phyloP scores from a whole-genome alignment of 1,140 invertebrate species.

The Calycopis cecrops region DNA sequence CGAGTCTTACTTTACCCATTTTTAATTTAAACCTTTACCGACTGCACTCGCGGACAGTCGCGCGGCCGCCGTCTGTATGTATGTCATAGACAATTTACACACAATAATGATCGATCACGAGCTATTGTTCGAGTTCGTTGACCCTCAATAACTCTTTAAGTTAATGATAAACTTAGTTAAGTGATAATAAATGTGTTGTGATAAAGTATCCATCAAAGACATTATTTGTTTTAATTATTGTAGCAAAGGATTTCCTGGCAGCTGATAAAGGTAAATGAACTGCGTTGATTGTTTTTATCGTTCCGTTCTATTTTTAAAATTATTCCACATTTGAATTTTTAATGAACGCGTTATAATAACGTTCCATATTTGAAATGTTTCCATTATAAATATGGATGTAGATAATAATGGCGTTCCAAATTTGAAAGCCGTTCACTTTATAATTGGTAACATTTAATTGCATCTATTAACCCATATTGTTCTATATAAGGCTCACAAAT shows the following conservation, averaged over 20 bases:
- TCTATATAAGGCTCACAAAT: no score
- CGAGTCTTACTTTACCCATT: slow-evolving; percentile 21
- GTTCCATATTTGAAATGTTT: no score
- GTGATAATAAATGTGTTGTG: background rate
- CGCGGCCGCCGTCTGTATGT: background rate
- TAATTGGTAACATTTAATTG: no score
- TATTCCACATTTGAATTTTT: no score
- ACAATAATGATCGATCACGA: background rate
- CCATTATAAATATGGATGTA: no score
- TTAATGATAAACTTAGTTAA: background rate
- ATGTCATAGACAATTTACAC: background rate
- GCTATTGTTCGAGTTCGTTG: background rate
- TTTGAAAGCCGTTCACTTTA: no score
- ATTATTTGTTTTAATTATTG: background rate
- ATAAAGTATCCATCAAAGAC: no score
- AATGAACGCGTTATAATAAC: no score
- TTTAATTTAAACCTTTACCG: slow-evolving; percentile 25
- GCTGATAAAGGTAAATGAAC: background rate
- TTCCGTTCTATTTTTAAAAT: no score
- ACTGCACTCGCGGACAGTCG: slow-evolving; percentile 13
- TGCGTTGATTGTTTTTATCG: no score
- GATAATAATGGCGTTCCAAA: no score
- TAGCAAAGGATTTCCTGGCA: background rate
- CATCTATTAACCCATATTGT: no score
- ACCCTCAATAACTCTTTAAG: background rate